Percentiles rank a stretch among this genome's conserved stretches.
These are phyloP conservation scores for Thamnophis sirtalis DNA, from an alignment of 2,113 vertebrate genomes.

Conservation along the genomic window DNA sequence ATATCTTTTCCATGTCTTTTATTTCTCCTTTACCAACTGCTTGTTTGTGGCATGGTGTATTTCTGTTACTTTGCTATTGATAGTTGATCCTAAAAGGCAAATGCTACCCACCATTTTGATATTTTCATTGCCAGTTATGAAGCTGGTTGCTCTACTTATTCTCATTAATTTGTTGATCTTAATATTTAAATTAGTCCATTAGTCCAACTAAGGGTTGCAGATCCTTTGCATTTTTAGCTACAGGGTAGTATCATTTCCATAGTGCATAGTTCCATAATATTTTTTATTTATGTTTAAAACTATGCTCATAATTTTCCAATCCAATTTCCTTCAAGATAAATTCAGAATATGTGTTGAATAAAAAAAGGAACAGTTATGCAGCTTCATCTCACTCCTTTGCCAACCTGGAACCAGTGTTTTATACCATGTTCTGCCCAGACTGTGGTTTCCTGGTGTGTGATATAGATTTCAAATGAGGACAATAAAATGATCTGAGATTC, in stretches of 20 bases:
- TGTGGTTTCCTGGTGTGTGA: background rate
- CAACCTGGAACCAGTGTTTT: background rate
- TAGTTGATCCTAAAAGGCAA: background rate
- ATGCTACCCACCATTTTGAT: background rate
- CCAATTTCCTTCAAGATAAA: background rate
- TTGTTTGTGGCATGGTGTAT: background rate
- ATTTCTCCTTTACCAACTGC: background rate
- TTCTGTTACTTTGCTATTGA: background rate
- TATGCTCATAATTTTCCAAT: background rate
- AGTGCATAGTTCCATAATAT: background rate
- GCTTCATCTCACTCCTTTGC: background rate
- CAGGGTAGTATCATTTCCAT: background rate
- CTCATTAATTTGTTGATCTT: background rate
- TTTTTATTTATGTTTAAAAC: background rate
- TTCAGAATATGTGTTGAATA: background rate
- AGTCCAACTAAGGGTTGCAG: background rate
- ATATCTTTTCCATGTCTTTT: background rate
- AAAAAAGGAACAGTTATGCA: background rate
- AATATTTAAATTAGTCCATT: background rate
- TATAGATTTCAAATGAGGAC: background rate
- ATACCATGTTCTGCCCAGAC: background rate
- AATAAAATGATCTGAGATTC: background rate
- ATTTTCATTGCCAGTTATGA: background rate
- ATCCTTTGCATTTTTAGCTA: background rate
- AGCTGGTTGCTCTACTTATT: background rate